A percentile compares a stretch with the other conserved stretches of the same genome.
phyloP scores from a whole-genome alignment of 2,113 vertebrate genomes.

The Antechinus flavipes region DNA sequence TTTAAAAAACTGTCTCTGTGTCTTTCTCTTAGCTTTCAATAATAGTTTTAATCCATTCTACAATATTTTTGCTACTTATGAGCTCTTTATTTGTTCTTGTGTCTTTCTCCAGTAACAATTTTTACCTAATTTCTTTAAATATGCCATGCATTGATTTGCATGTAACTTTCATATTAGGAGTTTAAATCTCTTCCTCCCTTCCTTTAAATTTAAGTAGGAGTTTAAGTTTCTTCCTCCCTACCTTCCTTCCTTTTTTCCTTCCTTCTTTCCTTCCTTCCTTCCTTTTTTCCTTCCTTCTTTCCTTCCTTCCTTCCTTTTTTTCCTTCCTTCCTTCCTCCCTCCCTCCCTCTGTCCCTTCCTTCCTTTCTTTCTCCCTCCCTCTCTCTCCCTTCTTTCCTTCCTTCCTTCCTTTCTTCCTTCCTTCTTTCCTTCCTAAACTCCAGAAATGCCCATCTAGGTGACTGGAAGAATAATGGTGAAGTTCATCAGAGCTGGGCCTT shows the following conservation, averaged over 20 bases:
- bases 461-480: neutral
- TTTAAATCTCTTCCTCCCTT: neutral
- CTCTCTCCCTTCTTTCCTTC: neutral
- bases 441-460: neutral
- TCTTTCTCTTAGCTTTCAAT: too few relatives aligned
- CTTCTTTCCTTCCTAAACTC: neutral
- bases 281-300: neutral
- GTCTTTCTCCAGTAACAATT: neutral
- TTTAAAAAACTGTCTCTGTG: neutral
- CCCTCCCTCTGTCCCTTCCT: too few relatives aligned
- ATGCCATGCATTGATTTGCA: neutral
- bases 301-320: neutral
- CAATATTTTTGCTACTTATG: neutral
- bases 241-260: too few relatives aligned
- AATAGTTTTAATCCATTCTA: neutral
- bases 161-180: neutral
- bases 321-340: neutral
- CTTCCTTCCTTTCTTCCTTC: neutral
- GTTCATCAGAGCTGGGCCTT: neutral
- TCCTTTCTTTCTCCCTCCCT: neutral
- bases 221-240: too few relatives aligned
- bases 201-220: too few relatives aligned
- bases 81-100: neutral
- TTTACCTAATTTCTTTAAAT: neutral
- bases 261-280: too few relatives aligned